Base-by-base conservation (phyloP, 2,113 vertebrate genomes). In the Oreochromis tanganicae region DNA sequence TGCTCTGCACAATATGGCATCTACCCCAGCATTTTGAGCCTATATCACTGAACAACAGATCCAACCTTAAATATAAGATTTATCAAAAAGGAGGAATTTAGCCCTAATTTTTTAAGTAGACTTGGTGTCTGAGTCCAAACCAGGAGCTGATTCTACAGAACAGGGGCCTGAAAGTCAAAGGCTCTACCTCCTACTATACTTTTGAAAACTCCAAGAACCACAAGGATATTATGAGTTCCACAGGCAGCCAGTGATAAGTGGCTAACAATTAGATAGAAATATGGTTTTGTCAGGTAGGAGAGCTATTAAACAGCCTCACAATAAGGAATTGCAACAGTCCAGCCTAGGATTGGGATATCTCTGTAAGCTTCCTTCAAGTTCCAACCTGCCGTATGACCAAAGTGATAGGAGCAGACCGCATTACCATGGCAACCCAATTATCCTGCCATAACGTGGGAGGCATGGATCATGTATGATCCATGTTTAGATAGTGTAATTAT, bases 381-480 rank as follows among this genome's bases (percentile, higher is more conserved):
- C 81, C 93, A 92, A 89, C 89, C 87, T 93, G 85, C 55, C 82
- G 57, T 50, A 81, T 55, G 41, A 95, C 82, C 82, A 93, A 91
- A 82, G 90, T 88, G 93, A 93, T 89, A 57, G 83, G 57, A 94
- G 84, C 93, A 95, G 94, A 95, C 95, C 93, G 93, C 91, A 95
- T 97, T 48, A n/a, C 96, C 95, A 96, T 96, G 96, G 96, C 86
- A 97, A 97, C 96, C 89, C 92, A 94, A 94, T 91, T 85, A 89
- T 80, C 83, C 86, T 93, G 88, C 92, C 90, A 94, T 87, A 88
- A 95, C 38, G 96, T 96, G 95, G 95, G 96, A 94, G 95, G 86
- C 85, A 89, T 90, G 86, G 88, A 92, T 88, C 93, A 95, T 92
- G 92, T 89, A 96, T 95, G 93, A 94, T 93, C 91, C 93, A 87